Evolutionary conservation across 2,888 invertebrate genomes (phyloP).

Genomic region (Bugulina stolonifera): DNA sequence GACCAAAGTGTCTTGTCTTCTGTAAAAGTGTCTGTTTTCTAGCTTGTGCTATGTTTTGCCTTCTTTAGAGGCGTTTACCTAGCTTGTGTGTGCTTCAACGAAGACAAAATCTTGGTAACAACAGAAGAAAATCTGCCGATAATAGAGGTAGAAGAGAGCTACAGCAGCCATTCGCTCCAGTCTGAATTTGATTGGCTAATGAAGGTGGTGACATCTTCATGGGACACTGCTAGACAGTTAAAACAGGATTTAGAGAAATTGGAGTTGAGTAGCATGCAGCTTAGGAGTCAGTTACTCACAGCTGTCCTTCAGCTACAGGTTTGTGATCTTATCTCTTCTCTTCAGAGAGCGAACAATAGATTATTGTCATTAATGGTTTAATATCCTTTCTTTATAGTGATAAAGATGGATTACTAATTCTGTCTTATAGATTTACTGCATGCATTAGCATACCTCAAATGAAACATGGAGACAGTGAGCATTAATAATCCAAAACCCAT

Average conservation of each 20-base stretch:
- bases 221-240: slow-evolving; percentile 89
- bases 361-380: background rate
- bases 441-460: too few relatives aligned
- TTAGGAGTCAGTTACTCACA: slow-evolving; percentile 81
- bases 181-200: slow-evolving; percentile 95
- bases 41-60: too few relatives aligned
- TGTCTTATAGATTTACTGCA: too few relatives aligned
- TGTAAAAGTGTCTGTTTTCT: too few relatives aligned
- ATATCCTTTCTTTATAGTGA: background rate
- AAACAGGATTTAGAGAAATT: slow-evolving; percentile 92
- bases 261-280: slow-evolving; percentile 79
- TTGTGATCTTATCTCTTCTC: slow-evolving; percentile 30
- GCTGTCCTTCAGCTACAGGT: slow-evolving; percentile 84
- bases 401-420: too few relatives aligned
- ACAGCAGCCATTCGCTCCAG: slow-evolving; percentile 73
- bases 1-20: too few relatives aligned
- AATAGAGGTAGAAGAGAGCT: slow-evolving; percentile 92
- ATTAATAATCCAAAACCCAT: too few relatives aligned
- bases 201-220: slow-evolving; percentile 92
- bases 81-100: slow-evolving; percentile 86
- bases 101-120: slow-evolving; percentile 90
- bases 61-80: slow-evolving; percentile 78
- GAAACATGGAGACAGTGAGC: too few relatives aligned
- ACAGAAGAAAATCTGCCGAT: slow-evolving; percentile 95
- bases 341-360: background rate